phyloP scores from a whole-genome alignment of 35 echinoderm and acorn worm species.

The Diadema setosum region DNA sequence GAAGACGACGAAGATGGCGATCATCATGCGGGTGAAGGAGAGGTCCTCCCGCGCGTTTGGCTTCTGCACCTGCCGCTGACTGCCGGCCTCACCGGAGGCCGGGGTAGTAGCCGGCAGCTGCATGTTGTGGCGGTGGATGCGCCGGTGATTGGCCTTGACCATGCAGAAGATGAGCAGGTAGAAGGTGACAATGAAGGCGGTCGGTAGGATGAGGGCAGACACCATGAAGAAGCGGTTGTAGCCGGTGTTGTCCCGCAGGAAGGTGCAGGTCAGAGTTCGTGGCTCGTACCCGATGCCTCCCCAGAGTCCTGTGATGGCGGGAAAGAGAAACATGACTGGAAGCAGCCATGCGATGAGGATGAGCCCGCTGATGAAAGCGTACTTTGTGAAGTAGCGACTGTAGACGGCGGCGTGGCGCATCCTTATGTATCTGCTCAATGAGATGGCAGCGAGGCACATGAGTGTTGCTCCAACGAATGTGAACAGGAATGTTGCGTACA shows the following conservation, averaged over 20 bases:
- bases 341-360: constrained; percentile 11
- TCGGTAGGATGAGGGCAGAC: constrained; percentile 18
- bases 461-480: constrained; percentile 39
- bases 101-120: not conserved
- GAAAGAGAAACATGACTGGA: constrained; percentile 26
- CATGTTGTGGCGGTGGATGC: not conserved
- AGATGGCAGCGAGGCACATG: constrained; percentile 26
- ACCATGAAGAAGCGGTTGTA: constrained; percentile 43
- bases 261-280: constrained; percentile 13
- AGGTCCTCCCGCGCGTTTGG: not conserved
- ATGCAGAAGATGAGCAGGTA: constrained; percentile 30
- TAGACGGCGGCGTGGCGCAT: constrained; percentile 29
- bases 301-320: constrained; percentile 22
- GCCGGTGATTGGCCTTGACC: constrained; percentile 18
- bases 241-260: not conserved
- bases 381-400: constrained; percentile 7
- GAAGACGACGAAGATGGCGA: constrained; percentile 30
- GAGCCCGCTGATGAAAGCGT: not conserved
- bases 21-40: constrained; percentile 51
- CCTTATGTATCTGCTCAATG: constrained; percentile 27
- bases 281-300: constrained; percentile 31
- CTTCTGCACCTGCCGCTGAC: not conserved
- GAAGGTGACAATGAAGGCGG: constrained; percentile 3
- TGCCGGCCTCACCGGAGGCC: not conserved
- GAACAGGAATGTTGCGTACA: constrained; percentile 26